Conservation (phyloP, 2,113 vertebrate genomes). For the Pluvialis apricaria region DNA sequence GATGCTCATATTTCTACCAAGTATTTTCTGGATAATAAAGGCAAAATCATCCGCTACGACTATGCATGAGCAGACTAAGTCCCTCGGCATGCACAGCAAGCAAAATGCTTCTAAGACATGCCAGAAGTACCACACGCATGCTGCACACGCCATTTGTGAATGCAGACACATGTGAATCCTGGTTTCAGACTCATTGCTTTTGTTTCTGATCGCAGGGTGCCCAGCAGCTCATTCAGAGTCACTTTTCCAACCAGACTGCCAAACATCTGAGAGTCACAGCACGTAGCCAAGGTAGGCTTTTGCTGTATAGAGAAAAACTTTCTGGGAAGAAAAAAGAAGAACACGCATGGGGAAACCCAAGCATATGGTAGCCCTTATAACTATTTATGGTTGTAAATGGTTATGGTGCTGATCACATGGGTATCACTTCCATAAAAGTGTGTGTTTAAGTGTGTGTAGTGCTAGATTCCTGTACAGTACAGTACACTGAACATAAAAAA, state of each 20-base stretch:
- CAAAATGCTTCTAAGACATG: not conserved
- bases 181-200: not conserved
- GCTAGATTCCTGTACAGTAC: not conserved
- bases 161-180: fast-evolving
- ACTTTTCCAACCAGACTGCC: not conserved
- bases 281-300: not conserved
- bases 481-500: not conserved
- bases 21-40: not conserved
- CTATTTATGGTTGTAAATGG: not conserved
- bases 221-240: not conserved
- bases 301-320: not conserved
- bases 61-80: not conserved
- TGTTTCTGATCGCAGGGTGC: not conserved
- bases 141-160: not conserved
- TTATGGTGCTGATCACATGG: not conserved
- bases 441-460: not conserved
- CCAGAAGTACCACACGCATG: not conserved
- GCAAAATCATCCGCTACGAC: not conserved
- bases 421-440: not conserved
- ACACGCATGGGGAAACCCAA: not conserved
- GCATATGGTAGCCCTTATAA: not conserved
- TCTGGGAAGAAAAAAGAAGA: not conserved
- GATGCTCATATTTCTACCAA: not conserved
- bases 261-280: not conserved
- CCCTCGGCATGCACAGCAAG: not conserved